Base-by-base conservation (phyloP, 2,113 vertebrate species). In the Motacilla alba region DNA sequence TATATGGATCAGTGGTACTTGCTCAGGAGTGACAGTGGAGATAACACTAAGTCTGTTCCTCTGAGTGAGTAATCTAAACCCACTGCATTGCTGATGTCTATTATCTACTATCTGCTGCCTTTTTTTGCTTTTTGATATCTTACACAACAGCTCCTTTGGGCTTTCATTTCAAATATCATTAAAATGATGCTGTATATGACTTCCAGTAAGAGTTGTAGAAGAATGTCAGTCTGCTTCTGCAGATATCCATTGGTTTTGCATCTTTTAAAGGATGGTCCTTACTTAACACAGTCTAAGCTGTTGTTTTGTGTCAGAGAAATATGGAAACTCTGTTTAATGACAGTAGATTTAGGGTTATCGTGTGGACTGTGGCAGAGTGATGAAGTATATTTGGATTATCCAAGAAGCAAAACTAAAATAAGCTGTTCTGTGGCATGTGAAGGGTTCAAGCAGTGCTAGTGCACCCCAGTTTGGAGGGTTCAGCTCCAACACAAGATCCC, bases 1-100 rank as follows among this genome's bases (percentile, higher is more conserved):
- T 76, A 75, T 75, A 91, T 97, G 95, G 87, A 80, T 95, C 73
- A 80, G 35, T 33, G 83, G 49, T 60, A 70, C 68, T 79, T 91
- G 91, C 80, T 94, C 26, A 81, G 84, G 80, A 91, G 77, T 76
- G 70, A 83, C 60, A 49, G 83, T 21, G 35, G 76, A 95, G 55
- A 83, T 93, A 80, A 33, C 28, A 7, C 74, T 89, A 85, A 89
- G 37, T 37, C 82, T 83, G 59, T 33, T 91, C 37, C 50, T 87
- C 72, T 95, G 85, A 52, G 97, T 97, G 76, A 97, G 95, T 97
- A 81, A 76, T 93, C 60, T 72, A 35, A 37, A 31, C 18, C 21
- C 13, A 62, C 6, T 26, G 46, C 62, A n/a, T 93, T 10, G 8
- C 27, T 79, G 33, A 21, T 74, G 30, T 74, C 67, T 84, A 1